Evolutionary conservation across 2,797 vertebrate genomes (phyloP), one percentile per base, ranked within the genome.

Genomic region (Myoxocephalus aenaeus): DNA sequence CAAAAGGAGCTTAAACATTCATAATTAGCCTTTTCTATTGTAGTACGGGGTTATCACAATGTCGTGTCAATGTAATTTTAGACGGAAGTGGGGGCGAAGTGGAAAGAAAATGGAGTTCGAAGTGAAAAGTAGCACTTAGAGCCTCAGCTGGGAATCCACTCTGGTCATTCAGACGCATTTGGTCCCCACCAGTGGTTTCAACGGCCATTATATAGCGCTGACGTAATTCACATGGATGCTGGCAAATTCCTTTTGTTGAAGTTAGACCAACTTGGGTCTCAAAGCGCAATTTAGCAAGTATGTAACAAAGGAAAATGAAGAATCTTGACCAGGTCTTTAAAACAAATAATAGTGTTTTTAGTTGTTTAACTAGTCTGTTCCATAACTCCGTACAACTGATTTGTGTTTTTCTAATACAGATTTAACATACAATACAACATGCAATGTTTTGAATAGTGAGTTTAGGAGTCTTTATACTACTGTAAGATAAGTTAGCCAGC

Each of bases 1-100:
- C 88, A 86, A 87, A 92, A 90, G 86, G 86, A 86, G 92, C 93
- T 94, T 93, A 92, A 93, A 90, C 80, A 83, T 78, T 84, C 82
- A 78, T 92, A 93, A 94, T 93, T 93, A 93, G 86, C 85, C 87
- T 87, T 87, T 90, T 89, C 86, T 87, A 79, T 87, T 90, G 88
- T 89, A 50, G 67, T 80, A 80, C 81, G 62, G 56, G 88, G 90
- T 92, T 92, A 93, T 94, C 92, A 76, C 89, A 85, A 81, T 87
- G 89, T 86, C 90, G 88, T 74, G 84, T 85, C 88, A 83, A 65
- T 85, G 89, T 84, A 87, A 92, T 93, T 92, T 90, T 70, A 90
- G 85, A 84, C 69, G 57, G 61, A 84, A 88, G 83, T 62, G 68
- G 82, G 56, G 75, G 48, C 80, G 77, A 85, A 77, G 69, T 82